phyloP scores from a whole-genome alignment of 2,113 vertebrate genomes.

The Silurus meridionalis region DNA sequence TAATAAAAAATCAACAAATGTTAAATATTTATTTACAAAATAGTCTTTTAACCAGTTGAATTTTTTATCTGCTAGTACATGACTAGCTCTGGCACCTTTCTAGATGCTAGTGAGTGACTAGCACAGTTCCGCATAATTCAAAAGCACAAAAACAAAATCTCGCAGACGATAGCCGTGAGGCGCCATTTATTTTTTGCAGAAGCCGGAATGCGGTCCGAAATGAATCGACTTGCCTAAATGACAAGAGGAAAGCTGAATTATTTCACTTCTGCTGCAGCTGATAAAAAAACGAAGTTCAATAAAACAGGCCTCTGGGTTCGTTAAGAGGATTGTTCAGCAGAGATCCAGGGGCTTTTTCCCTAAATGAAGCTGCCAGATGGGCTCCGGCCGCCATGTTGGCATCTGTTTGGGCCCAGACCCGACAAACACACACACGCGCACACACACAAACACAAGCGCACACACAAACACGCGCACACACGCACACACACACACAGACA shows the following conservation, averaged over 20 bases:
- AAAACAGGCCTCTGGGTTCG: slow-evolving; percentile 55
- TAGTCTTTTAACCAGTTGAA: background rate
- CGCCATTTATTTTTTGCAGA: slow-evolving; percentile 40
- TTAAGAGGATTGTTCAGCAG: slow-evolving; percentile 65
- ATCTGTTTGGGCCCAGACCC: slow-evolving; percentile 42
- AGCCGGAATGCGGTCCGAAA: slow-evolving; percentile 52
- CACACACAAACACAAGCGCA: slow-evolving; percentile 14
- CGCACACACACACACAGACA: slow-evolving; percentile 38
- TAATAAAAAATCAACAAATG: background rate
- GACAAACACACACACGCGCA: background rate
- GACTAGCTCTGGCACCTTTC: background rate
- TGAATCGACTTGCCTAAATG: slow-evolving; percentile 48
- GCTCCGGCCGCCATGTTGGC: slow-evolving; percentile 55
- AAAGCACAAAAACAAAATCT: slow-evolving; percentile 1
- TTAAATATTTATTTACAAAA: background rate
- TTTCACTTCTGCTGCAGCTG: slow-evolving; percentile 60
- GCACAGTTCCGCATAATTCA: slow-evolving; percentile 35
- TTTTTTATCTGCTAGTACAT: background rate
- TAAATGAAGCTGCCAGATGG: slow-evolving; percentile 61
- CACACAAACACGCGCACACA: slow-evolving; percentile 25
- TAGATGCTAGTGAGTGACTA: background rate
- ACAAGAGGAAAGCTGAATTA: slow-evolving; percentile 54
- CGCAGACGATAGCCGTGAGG: slow-evolving; percentile 34
- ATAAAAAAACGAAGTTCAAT: slow-evolving; percentile 58
- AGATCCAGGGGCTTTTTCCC: slow-evolving; percentile 58